phyloP scores from a whole-genome alignment of 2,113 vertebrate genomes.

The Tringa solitaria region DNA sequence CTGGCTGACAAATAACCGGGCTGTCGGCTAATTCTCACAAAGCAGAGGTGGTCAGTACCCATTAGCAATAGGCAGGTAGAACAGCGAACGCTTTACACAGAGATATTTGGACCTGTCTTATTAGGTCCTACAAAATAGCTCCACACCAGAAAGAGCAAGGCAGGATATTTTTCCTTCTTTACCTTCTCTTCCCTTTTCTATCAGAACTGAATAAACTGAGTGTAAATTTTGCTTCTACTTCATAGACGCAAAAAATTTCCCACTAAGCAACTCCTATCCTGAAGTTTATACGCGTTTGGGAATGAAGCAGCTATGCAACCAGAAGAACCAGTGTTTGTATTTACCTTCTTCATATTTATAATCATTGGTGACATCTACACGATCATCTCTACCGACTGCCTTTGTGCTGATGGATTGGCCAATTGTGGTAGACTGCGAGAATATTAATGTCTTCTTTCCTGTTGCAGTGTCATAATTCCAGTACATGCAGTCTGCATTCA shows the following conservation, averaged over 20 bases:
- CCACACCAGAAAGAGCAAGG: background rate
- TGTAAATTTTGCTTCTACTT: background rate
- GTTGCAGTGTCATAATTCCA: conserved; percentile 35
- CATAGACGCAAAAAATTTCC: background rate
- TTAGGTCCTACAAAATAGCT: background rate
- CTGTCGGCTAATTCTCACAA: background rate
- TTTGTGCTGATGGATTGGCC: conserved; percentile 79
- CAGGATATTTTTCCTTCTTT: background rate
- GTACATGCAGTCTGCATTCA: conserved; percentile 75
- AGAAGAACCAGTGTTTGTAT: background rate
- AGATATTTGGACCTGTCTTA: background rate
- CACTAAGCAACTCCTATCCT: background rate
- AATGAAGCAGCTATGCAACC: background rate
- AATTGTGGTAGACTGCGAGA: conserved; percentile 20
- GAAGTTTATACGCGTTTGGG: background rate
- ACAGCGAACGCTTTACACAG: background rate
- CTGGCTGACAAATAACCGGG: background rate
- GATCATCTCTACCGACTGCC: conserved; percentile 72
- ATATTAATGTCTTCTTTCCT: conserved; percentile 19
- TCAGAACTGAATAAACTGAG: background rate
- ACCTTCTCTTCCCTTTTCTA: background rate
- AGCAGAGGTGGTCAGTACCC: background rate
- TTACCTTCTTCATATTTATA: conserved; percentile 82
- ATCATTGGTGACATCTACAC: conserved; percentile 71
- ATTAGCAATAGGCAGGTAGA: background rate